These are phyloP conservation scores for Athene cunicularia DNA, from an alignment of 2,113 vertebrate species.

Conservation along the genomic window DNA sequence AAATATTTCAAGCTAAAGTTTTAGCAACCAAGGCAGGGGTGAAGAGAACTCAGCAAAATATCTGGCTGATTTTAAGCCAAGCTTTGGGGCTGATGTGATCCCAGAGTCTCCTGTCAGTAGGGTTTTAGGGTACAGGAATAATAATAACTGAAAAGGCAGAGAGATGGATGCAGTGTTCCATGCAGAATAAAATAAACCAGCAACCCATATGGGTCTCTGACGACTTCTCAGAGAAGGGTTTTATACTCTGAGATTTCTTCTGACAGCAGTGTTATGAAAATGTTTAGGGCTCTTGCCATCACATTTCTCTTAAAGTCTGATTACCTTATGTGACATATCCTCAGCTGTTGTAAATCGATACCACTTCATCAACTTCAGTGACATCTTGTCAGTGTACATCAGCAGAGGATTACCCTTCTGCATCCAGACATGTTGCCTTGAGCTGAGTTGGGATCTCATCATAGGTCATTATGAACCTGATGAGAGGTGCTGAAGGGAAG, in stretches of 20 bases:
- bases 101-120: not conserved
- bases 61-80: not conserved
- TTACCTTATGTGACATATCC: slow-evolving; percentile 17
- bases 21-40: not conserved
- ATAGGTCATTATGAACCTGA: not conserved
- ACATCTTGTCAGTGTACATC: not conserved
- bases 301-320: slow-evolving; percentile 22
- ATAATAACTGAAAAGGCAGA: not conserved
- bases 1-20: not conserved
- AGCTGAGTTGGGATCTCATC: not conserved
- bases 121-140: not conserved
- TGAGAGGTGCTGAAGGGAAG: not conserved
- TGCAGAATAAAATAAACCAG: not conserved
- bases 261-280: slow-evolving; percentile 27
- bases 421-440: not conserved
- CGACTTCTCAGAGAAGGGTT: slow-evolving; percentile 16
- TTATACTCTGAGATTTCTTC: not conserved
- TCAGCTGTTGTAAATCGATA: not conserved
- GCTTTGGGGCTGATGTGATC: not conserved
- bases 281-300: slow-evolving; percentile 41
- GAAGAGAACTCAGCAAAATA: not conserved
- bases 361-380: not conserved
- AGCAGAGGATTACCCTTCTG: not conserved
- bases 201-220: slow-evolving; percentile 22
- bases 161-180: not conserved